Base-by-base conservation (phyloP, 2,797 vertebrate genomes). In the Tauraco hartlaubi region DNA sequence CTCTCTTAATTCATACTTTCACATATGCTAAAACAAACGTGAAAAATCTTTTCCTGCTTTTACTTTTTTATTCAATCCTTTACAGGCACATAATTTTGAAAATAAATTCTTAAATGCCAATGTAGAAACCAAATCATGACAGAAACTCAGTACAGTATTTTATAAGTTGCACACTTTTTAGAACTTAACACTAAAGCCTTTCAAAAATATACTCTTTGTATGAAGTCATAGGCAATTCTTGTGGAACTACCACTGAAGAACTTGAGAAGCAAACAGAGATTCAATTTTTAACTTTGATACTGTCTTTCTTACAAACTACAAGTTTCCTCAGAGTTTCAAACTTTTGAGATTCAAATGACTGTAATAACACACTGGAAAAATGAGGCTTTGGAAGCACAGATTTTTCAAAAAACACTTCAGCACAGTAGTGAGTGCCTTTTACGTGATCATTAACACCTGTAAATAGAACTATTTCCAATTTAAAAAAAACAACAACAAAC, bases 141-240 rank as follows among this genome's bases (percentile, higher is more conserved):
- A 96, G 85, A 95, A 94, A 91, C 75, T 21, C n/a, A 90, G 85
- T 43, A 78, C 8, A 67, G 81, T 78, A 85, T 93, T 96, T 94
- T 92, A 2, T 25, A 80, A 80, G 14, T 11, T 48, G 12, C 9
- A 29, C 16, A 85, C 72, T 92, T 94, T 21, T 29, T 71, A 94
- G 15, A 73, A 71, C 64, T 94, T 97, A 90, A 90, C 77, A 80
- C 94, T 91, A 96, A 96, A 97, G 89, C 52, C 79, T 93, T 92
- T 78, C 79, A 90, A 86, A 95, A 96, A 29, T 33, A 56, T 94
- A 61, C 64, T 86, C 79, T 94, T 91, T 85, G 55, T 35, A 85
- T 71, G 46, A 93, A 97, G 61, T 61, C 48, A 67, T 7, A 25
- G 3, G 8, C 6, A 10, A 54, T 78, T 86, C 19, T 75, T 88